Percentiles rank a stretch among this genome's conserved stretches.
These are phyloP conservation scores for Lepidostoma basale DNA, from an alignment of 1,140 invertebrate genomes.

Conservation along the genomic window DNA sequence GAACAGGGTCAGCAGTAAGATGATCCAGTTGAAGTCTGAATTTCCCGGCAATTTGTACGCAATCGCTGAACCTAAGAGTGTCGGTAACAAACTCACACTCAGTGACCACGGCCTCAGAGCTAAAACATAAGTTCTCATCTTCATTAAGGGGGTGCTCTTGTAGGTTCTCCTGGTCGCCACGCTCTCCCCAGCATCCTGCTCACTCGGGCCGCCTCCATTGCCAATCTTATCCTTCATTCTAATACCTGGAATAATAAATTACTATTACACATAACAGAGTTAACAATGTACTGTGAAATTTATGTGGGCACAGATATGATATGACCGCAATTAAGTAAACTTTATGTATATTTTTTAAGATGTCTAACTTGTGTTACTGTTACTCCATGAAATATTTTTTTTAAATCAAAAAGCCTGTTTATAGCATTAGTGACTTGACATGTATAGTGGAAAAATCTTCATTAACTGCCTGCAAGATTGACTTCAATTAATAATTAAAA, in stretches of 20 bases:
- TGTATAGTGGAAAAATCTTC: too few species aligned
- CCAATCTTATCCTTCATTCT: constrained; percentile 33
- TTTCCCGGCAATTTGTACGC: constrained; percentile 78
- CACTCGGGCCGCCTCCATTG: constrained; percentile 31
- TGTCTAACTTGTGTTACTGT: too few species aligned
- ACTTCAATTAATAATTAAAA: too few species aligned
- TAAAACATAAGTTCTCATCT: constrained; percentile 83
- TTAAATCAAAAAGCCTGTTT: too few species aligned
- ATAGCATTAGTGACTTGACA: too few species aligned
- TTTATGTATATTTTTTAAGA: too few species aligned
- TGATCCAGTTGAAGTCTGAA: constrained; percentile 76
- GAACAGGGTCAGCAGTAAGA: constrained; percentile 79
- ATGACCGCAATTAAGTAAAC: too few species aligned
- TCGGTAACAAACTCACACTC: constrained; percentile 88
- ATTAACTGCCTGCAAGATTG: too few species aligned
- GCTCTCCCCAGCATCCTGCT: constrained; percentile 12
- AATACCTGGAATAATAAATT: not conserved
- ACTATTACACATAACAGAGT: too few species aligned
- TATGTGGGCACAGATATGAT: too few species aligned
- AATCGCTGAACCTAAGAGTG: constrained; percentile 82
- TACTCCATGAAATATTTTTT: too few species aligned
- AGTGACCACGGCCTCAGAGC: constrained; percentile 92
- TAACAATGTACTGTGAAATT: too few species aligned
- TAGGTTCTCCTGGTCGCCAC: constrained; percentile 10
- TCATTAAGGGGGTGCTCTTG: constrained; percentile 70